Base-by-base conservation (phyloP, 2,888 invertebrate genomes). In the Anarsia innoxiella region DNA sequence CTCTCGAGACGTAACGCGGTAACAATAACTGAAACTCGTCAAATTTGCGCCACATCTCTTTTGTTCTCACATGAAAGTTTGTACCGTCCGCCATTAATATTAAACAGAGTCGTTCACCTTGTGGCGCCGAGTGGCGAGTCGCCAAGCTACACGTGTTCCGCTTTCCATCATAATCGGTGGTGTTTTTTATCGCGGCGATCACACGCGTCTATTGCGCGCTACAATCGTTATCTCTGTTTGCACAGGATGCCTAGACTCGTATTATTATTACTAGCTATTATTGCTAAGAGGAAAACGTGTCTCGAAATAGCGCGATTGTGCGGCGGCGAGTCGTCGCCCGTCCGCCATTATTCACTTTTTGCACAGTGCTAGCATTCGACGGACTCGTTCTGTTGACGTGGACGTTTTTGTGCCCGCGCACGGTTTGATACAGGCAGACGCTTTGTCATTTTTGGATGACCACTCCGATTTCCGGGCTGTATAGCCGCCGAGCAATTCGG, bases 321-420 rank as follows among this genome's bases (percentile, higher is more conserved):
- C 65, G 63, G 57, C 62, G 60, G 44, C 47, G 56, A 57, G 53
- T 56, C 55, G 45, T 44, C 46, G 47, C 44, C 44, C 62, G 58
- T 53, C 62, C 58, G 61, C 62, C 65, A 73, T 74, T 77, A 76
- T 73, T 73, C 72, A 69, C 67, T 76, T 78, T 76, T 78, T 77
- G 70, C 65, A 48, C 2, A 25, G 25, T 25, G n/a, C 25, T 25
- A 25, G 45, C 45, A 48, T 55, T 59, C 62, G 57, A 56, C 57
- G 54, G 63, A 54, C 54, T 52, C 56, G 61, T 64, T 60, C 54
- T 51, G 59, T 70, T 62, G 59, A 63, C 54, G 63, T 56, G 51
- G 58, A 57, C 58, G 66, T 75, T 73, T 76, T 75, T 73, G 65
- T 64, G 62, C 47, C n/a, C 48, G 49, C 58, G 49, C 54, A 56